Evolutionary conservation across 2,113 vertebrate species (phyloP).

Genomic region (Thamnaconus septentrionalis): DNA sequence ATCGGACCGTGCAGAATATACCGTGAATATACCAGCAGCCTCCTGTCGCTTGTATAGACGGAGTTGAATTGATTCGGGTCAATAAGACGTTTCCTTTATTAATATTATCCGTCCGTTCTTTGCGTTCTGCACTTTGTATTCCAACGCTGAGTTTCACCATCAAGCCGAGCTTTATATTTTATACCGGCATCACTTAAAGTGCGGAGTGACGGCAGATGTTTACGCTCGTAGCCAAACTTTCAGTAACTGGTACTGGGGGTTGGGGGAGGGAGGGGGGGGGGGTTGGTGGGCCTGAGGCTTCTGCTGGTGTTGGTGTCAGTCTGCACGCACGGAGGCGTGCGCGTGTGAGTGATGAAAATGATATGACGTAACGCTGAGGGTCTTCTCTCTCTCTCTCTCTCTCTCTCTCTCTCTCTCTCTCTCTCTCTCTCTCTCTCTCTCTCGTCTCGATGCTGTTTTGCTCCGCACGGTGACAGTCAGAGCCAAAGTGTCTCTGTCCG

Average conservation of each 20-base stretch:
- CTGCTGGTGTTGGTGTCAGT: constrained; percentile 10
- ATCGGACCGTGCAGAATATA: constrained; percentile 17
- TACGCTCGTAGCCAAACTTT: background rate
- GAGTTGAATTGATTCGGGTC: too few relatives aligned
- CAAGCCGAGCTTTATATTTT: too few relatives aligned
- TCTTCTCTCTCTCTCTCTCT: constrained; percentile 16
- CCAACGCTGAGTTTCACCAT: too few relatives aligned
- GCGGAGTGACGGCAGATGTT: constrained; percentile 14
- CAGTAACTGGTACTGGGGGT: too few relatives aligned
- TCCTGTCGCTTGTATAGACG: background rate
- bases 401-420: too few relatives aligned
- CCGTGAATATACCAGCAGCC: constrained; percentile 1
- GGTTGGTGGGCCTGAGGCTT: constrained; percentile 7
- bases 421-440: too few relatives aligned
- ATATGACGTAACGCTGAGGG: constrained; percentile 52
- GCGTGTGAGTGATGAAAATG: constrained; percentile 37
- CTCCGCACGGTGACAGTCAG: constrained; percentile 32
- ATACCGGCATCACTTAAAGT: background rate
- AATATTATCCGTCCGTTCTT: background rate
- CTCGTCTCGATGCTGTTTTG: background rate
- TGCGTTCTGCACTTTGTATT: background rate
- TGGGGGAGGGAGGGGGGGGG: too few relatives aligned
- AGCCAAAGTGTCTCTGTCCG: constrained; percentile 30
- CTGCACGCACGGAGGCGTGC: constrained; percentile 1
- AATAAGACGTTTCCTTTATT: too few relatives aligned